Percentiles rank a stretch among this genome's conserved stretches.
phyloP scores from a whole-genome alignment of 2,113 vertebrate species.

The Brachionichthys hirsutus region DNA sequence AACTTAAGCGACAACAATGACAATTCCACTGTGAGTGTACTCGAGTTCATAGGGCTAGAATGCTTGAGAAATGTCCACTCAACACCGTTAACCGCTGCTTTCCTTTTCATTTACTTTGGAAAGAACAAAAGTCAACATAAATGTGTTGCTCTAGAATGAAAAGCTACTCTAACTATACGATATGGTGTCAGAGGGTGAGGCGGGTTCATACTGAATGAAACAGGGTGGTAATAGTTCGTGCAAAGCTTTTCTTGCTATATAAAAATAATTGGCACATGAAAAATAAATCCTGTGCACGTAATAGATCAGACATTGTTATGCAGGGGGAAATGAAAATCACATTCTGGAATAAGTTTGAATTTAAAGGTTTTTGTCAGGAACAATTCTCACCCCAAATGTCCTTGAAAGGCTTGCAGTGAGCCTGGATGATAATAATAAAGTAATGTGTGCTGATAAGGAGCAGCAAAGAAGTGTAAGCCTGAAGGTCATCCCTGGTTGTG shows the following conservation, averaged over 20 bases:
- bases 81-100: neutral
- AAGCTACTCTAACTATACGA: too few species aligned
- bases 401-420: slow-evolving; percentile 63
- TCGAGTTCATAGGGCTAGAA: too few species aligned
- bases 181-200: too few species aligned
- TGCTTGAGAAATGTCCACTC: neutral
- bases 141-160: too few species aligned
- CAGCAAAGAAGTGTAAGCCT: slow-evolving; percentile 58
- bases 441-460: slow-evolving; percentile 65
- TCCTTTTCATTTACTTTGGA: neutral
- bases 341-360: slow-evolving; percentile 28
- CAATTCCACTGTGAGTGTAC: too few species aligned
- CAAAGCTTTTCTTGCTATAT: neutral
- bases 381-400: slow-evolving; percentile 51
- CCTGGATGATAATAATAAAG: slow-evolving; percentile 62
- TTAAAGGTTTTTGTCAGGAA: slow-evolving; percentile 27
- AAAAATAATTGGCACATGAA: too few species aligned
- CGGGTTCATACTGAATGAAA: too few species aligned
- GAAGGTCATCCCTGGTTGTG: slow-evolving; percentile 72
- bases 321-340: slow-evolving; percentile 16
- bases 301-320: slow-evolving; percentile 17
- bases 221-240: neutral
- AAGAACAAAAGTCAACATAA: too few species aligned
- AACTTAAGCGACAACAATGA: slow-evolving; percentile 8
- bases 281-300: neutral